Evolutionary conservation across 1,140 invertebrate species (phyloP), one percentile per base, ranked within the genome.

Genomic region (Rhyacophila brunnea): DNA sequence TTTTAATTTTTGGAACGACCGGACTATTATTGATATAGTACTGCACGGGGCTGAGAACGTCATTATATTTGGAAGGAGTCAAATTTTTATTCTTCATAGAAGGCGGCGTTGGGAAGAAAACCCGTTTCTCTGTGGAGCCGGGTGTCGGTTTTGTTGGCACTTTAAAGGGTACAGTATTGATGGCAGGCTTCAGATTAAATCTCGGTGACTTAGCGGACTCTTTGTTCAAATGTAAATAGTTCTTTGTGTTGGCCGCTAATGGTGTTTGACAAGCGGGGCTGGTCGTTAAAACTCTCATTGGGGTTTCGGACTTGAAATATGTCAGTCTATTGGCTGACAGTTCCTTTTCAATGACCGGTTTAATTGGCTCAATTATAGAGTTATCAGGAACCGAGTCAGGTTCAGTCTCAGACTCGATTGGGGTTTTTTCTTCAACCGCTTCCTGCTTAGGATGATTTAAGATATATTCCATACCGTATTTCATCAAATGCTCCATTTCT

Each of bases 41-140:
- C 14, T 70, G 68, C 18, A 77, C 70, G 0, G 74, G 74, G 65
- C 74, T 77, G 1, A 74, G 63, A 36, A 77, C 70, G 51, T 76
- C 66, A 1, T 67, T 66, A 53, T 62, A 75, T 7, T 68, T 64
- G 10, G 50, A 60, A 1, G 60, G 60, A 43, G 50, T 53, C 15
- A 43, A 28, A 1, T 18, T 28, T 28, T 13, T 14, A 18, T 14
- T 18, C 18, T 34, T n/a, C 13, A 23, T 2, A 35, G 53, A 40
- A 14, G 46, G 34, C 45, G 49, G 51, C 47, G 56, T 36, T 40
- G 51, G 20, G 45, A 36, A 28, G 47, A 40, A 34, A 49, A 48
- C 51, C 7, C 53, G 43, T 38, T 57, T 56, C 6, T 13, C 19
- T 38, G 14, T 17, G 5, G 32, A 32, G 6, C 17, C 4, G 32